Evolutionary conservation across 2,888 invertebrate genomes (phyloP).

Genomic region (Polietes domitor): DNA sequence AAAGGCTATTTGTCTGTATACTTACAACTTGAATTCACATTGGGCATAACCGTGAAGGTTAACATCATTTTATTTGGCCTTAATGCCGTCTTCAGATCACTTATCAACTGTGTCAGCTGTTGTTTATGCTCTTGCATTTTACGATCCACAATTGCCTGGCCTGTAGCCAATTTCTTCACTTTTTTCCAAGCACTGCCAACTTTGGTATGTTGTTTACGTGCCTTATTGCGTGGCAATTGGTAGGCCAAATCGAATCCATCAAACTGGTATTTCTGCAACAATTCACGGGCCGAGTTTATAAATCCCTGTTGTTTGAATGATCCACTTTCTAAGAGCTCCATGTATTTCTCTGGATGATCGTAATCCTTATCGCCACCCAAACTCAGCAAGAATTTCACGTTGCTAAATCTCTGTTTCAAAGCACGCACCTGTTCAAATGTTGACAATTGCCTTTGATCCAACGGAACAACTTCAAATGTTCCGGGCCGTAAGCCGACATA

Average conservation of each 20-base stretch:
- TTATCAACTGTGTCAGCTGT: conserved; percentile 88
- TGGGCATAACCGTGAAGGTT: conserved; percentile 87
- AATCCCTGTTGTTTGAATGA: conserved; percentile 86
- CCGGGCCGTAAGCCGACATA: conserved; percentile 88
- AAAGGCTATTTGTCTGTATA: no score
- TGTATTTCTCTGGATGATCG: conserved; percentile 86
- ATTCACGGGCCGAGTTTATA: conserved; percentile 87
- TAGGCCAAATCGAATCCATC: conserved; percentile 94
- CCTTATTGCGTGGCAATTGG: conserved; percentile 89
- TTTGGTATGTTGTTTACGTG: conserved; percentile 86
- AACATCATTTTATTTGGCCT: conserved; percentile 85
- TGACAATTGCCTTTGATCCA: conserved; percentile 86
- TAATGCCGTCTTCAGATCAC: conserved; percentile 87
- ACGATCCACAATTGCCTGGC: conserved; percentile 85
- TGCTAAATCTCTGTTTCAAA: conserved; percentile 86
- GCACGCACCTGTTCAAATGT: conserved; percentile 86
- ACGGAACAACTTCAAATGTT: conserved; percentile 85
- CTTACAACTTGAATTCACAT: conserved; percentile 88
- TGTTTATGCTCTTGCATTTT: conserved; percentile 89
- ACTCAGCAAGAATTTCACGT: conserved; percentile 87
- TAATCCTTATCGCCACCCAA: conserved; percentile 90
- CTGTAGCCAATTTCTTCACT: conserved; percentile 86
- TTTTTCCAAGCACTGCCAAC: conserved; percentile 75
- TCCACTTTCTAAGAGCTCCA: conserved; percentile 85
- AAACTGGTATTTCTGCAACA: conserved; percentile 89